These are phyloP conservation scores for Poeciliopsis turneri DNA, from an alignment of 2,797 vertebrate species.

Conservation along the genomic window DNA sequence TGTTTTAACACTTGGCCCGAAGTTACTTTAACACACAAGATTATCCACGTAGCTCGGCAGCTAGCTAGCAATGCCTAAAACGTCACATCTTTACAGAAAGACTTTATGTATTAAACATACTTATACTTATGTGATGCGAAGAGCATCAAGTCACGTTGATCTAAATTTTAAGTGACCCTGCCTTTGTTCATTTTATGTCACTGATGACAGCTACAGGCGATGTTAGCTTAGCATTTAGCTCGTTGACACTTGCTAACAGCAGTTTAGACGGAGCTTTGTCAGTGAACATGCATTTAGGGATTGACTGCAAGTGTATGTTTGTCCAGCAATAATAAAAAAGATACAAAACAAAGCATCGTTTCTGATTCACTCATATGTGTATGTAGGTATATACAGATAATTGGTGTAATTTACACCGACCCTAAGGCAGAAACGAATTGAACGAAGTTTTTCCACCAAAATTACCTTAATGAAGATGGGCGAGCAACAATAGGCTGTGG, in stretches of 20 bases:
- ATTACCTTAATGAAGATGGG: neutral
- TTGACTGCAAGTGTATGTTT: neutral
- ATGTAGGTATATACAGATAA: neutral
- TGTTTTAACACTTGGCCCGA: neutral
- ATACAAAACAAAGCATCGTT: neutral
- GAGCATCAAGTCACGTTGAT: rapidly evolving
- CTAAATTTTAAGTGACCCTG: rapidly evolving
- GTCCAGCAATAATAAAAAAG: neutral
- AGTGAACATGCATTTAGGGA: neutral
- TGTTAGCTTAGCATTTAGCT: slow-evolving; percentile 40
- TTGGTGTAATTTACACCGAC: neutral
- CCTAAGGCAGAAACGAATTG: neutral
- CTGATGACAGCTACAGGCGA: neutral
- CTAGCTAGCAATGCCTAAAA: slow-evolving; percentile 16
- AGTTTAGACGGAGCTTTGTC: neutral
- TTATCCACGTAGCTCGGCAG: slow-evolving; percentile 5
- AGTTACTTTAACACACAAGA: slow-evolving; percentile 1
- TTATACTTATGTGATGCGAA: neutral
- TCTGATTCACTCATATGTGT: neutral
- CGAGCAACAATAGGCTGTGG: neutral
- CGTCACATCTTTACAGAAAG: too few species aligned
- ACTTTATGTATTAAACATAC: neutral
- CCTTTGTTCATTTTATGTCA: rapidly evolving
- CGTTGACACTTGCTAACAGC: slow-evolving; percentile 16
- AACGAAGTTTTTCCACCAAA: neutral